Evolutionary conservation across 2,888 invertebrate genomes (phyloP).

Genomic region (Meta bourneti): DNA sequence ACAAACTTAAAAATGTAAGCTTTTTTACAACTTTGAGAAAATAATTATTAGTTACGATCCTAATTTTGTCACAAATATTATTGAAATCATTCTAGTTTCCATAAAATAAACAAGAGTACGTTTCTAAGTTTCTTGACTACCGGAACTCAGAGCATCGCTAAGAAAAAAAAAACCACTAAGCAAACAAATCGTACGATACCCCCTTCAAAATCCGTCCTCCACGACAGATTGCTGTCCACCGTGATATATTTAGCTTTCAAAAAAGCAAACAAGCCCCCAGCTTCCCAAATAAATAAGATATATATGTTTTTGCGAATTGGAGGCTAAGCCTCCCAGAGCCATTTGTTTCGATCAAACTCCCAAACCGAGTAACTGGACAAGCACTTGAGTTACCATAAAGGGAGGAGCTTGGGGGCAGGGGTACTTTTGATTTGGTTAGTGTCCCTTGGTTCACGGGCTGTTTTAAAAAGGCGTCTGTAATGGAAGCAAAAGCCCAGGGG

Average conservation of each 20-base stretch:
- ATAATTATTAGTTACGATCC: too few relatives aligned
- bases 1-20: too few relatives aligned
- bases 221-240: constrained; percentile 14
- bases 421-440: constrained; percentile 65
- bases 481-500: constrained; percentile 61
- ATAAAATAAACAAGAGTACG: background rate
- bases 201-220: background rate
- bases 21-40: too few relatives aligned
- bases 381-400: constrained; percentile 33
- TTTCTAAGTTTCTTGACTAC: background rate
- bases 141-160: background rate
- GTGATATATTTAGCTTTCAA: constrained; percentile 44
- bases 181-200: background rate
- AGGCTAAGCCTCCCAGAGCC: constrained; percentile 10
- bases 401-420: constrained; percentile 9
- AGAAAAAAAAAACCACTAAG: background rate
- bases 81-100: background rate
- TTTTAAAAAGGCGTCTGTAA: constrained; percentile 55
- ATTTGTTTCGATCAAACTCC: constrained; percentile 58
- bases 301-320: constrained; percentile 40
- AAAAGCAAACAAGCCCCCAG: constrained; percentile 34
- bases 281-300: constrained; percentile 49
- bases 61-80: too few relatives aligned
- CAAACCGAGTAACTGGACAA: constrained; percentile 56
- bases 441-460: constrained; percentile 40